phyloP scores from a whole-genome alignment of 1,140 invertebrate species.

The Maconellicoccus hirsutus region DNA sequence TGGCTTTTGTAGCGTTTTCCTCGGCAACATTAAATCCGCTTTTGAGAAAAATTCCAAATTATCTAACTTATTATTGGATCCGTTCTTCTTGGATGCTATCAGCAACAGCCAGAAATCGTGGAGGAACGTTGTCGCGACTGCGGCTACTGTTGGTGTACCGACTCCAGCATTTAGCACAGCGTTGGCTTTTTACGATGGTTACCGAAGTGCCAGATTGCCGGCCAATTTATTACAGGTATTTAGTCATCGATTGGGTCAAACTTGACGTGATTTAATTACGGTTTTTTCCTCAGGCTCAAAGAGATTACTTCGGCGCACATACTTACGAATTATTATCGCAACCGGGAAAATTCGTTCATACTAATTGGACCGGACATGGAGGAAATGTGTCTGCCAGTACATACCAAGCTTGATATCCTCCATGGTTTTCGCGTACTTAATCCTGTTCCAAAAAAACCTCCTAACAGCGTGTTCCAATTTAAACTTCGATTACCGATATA shows the following conservation, averaged over 20 bases:
- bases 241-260: neutral
- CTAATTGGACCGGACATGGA: slow-evolving; percentile 98
- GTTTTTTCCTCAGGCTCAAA: slow-evolving; percentile 63
- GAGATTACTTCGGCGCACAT: slow-evolving; percentile 98
- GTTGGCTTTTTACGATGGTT: slow-evolving; percentile 95
- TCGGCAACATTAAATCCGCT: slow-evolving; percentile 93
- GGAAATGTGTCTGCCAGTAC: slow-evolving; percentile 93
- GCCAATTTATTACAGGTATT: slow-evolving; percentile 80
- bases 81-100: slow-evolving; percentile 86
- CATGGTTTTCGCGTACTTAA: too few relatives aligned
- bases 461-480: too few relatives aligned
- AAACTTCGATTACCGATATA: too few relatives aligned
- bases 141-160: slow-evolving; percentile 68
- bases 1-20: slow-evolving; percentile 30
- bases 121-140: slow-evolving; percentile 44
- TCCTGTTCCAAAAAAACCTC: too few relatives aligned
- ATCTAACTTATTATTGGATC: slow-evolving; percentile 82
- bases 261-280: slow-evolving; percentile 16
- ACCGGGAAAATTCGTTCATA: slow-evolving; percentile 88
- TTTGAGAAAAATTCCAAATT: slow-evolving; percentile 86
- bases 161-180: slow-evolving; percentile 86
- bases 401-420: slow-evolving; percentile 69
- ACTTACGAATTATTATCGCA: slow-evolving; percentile 83
- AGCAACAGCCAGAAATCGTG: slow-evolving; percentile 60
- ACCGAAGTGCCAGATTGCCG: slow-evolving; percentile 63